These are phyloP conservation scores for Forficula auricularia DNA, from an alignment of 1,140 invertebrate species.

Conservation along the genomic window DNA sequence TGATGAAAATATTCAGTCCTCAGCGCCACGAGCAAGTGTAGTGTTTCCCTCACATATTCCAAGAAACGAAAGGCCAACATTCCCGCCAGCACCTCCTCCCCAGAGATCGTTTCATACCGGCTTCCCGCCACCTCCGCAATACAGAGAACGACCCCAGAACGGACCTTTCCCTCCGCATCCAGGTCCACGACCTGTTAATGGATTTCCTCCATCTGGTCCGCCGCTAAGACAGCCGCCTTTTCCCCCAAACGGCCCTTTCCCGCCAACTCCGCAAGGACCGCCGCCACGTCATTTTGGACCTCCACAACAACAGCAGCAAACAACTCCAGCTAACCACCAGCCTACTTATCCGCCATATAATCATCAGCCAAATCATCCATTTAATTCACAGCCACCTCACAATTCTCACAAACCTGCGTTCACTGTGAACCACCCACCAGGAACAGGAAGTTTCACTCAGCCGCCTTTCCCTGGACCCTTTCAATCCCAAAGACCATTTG, in stretches of 20 bases:
- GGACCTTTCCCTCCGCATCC: background rate
- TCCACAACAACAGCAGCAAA: constrained; percentile 4
- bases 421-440: background rate
- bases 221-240: constrained; percentile 11
- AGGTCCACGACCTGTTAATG: constrained; percentile 8
- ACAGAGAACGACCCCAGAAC: background rate
- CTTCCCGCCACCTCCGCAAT: background rate
- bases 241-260: constrained; percentile 4
- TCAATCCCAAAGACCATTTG: background rate
- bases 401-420: background rate
- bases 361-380: constrained; percentile 4
- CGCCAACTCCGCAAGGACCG: background rate
- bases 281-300: background rate
- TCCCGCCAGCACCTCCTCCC: background rate
- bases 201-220: constrained; percentile 15
- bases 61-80: constrained; percentile 15
- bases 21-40: constrained; percentile 36
- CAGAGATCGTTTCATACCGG: background rate
- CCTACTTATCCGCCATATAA: constrained; percentile 4
- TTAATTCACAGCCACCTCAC: constrained; percentile 2
- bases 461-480: background rate
- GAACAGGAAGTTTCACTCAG: background rate
- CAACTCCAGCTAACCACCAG: constrained; percentile 2
- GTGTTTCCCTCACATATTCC: constrained; percentile 27
- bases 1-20: constrained; percentile 31